A percentile compares a stretch with the other conserved stretches of the same genome.
Evolutionary conservation across 2,888 invertebrate genomes (phyloP).

Genomic region (Mantis religiosa): DNA sequence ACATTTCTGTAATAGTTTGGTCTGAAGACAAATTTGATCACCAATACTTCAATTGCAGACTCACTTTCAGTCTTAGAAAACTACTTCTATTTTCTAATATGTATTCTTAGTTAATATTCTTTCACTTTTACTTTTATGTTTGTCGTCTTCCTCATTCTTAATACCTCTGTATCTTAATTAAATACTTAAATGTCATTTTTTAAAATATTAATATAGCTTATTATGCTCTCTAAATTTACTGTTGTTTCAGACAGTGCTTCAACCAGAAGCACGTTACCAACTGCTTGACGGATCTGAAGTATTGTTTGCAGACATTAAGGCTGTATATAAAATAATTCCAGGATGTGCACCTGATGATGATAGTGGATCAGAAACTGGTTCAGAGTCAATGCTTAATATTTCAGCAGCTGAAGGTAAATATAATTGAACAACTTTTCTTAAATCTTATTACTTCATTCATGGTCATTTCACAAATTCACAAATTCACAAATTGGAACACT

Average conservation of each 20-base stretch:
- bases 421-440: background rate
- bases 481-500: too few relatives aligned
- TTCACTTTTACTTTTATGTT: too few relatives aligned
- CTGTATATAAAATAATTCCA: constrained; percentile 31
- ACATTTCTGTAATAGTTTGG: too few relatives aligned
- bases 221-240: background rate
- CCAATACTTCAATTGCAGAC: too few relatives aligned
- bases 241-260: constrained; percentile 37
- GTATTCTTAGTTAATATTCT: too few relatives aligned
- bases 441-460: background rate
- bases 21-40: too few relatives aligned
- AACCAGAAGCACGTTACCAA: constrained; percentile 38
- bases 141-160: too few relatives aligned
- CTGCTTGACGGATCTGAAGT: constrained; percentile 38
- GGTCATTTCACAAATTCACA: too few relatives aligned
- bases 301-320: constrained; percentile 38
- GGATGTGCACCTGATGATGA: background rate
- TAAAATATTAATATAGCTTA: background rate
- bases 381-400: background rate
- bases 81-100: too few relatives aligned
- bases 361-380: constrained; percentile 5
- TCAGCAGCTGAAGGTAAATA: constrained; percentile 2
- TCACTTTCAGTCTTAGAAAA: too few relatives aligned
- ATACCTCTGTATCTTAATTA: too few relatives aligned
- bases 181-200: too few relatives aligned